Conservation (phyloP, 2,113 vertebrate genomes). For the Platysternon megacephalum region DNA sequence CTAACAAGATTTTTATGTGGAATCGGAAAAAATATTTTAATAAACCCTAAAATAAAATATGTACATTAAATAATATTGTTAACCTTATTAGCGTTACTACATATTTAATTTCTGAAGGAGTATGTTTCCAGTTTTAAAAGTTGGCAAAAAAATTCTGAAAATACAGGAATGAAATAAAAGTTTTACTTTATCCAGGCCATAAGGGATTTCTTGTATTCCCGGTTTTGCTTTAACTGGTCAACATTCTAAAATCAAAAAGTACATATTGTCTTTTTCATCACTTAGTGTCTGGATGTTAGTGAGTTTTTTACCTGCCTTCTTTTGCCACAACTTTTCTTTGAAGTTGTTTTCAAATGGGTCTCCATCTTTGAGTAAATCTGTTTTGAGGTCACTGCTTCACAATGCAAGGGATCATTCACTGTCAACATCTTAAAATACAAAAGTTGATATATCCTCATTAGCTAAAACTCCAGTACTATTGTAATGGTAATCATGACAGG, state of each 20-base stretch:
- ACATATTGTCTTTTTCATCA: not conserved
- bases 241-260: not conserved
- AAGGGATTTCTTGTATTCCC: not conserved
- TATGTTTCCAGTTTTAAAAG: not conserved
- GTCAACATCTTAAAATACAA: not conserved
- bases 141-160: not conserved
- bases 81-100: not conserved
- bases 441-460: not conserved
- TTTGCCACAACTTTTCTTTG: conserved; percentile 24
- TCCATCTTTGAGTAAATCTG: not conserved
- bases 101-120: not conserved
- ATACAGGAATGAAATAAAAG: not conserved
- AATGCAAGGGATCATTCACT: not conserved
- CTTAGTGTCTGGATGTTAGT: not conserved
- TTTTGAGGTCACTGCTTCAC: not conserved
- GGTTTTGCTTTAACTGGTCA: not conserved
- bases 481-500: not conserved
- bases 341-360: not conserved
- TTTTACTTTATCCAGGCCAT: not conserved
- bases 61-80: not conserved
- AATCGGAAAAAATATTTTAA: not conserved
- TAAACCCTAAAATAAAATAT: not conserved
- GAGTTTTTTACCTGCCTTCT: conserved; percentile 47
- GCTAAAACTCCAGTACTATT: not conserved
- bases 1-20: not conserved